phyloP scores from a whole-genome alignment of 2,113 vertebrate genomes.

The Talpa occidentalis region DNA sequence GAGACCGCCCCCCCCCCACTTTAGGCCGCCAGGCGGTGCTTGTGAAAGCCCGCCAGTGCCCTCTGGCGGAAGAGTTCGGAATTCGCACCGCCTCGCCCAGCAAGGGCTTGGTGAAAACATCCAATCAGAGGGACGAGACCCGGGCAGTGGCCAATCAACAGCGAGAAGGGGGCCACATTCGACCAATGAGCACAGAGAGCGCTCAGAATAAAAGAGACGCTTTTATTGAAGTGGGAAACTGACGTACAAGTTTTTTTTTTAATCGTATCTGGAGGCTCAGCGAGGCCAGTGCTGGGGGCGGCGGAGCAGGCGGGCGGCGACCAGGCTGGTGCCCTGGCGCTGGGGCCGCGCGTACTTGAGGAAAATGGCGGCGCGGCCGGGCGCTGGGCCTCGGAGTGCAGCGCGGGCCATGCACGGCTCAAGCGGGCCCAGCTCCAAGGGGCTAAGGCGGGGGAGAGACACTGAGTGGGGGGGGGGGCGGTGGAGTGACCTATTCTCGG shows the following conservation, averaged over 20 bases:
- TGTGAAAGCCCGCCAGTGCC: neutral
- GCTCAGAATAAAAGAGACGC: slow-evolving; percentile 42
- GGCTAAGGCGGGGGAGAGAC: slow-evolving; percentile 77
- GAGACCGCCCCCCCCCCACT: neutral
- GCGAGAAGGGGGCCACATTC: neutral
- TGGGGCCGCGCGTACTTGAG: slow-evolving; percentile 89
- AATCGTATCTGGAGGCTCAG: neutral
- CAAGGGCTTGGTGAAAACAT: neutral
- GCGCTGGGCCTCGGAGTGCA: slow-evolving; percentile 82
- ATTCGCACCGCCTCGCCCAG: neutral
- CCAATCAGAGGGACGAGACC: neutral
- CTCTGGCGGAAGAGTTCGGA: slow-evolving; percentile 10
- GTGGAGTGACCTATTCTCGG: neutral
- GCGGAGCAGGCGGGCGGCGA: slow-evolving; percentile 84
- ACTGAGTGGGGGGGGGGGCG: neutral
- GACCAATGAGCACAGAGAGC: neutral
- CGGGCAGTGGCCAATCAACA: slow-evolving; percentile 2
- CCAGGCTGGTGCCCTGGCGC: slow-evolving; percentile 86
- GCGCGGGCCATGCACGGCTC: slow-evolving; percentile 85
- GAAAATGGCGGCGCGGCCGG: slow-evolving; percentile 86
- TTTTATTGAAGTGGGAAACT: slow-evolving; percentile 61
- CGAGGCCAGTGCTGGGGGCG: slow-evolving; percentile 15
- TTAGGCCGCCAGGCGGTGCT: fast-evolving
- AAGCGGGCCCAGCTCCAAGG: slow-evolving; percentile 83
- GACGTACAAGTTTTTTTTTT: neutral